Percentiles rank a stretch among this genome's conserved stretches.
phyloP scores from a whole-genome alignment of 2,888 invertebrate genomes.

The Drosophila paracracens region DNA sequence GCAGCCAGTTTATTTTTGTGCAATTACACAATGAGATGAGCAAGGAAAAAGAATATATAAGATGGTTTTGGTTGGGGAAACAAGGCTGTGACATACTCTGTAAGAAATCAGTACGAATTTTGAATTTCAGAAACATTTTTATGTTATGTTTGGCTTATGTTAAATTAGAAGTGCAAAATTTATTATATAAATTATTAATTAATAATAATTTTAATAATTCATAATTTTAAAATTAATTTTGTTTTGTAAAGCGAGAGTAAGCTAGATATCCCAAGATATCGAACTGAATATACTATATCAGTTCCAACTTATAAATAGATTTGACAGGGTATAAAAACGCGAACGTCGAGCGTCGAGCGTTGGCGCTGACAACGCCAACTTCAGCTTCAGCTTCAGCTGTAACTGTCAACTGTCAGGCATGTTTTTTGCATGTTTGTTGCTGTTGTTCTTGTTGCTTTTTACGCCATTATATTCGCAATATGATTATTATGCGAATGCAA shows the following conservation, averaged over 20 bases:
- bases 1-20: constrained; percentile 73
- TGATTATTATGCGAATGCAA: constrained; percentile 78
- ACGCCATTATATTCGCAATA: constrained; percentile 76
- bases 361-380: constrained; percentile 57
- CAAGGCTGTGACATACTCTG: neutral
- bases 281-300: neutral
- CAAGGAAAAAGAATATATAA: constrained; percentile 21
- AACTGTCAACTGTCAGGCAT: constrained; percentile 73
- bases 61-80: neutral
- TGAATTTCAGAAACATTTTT: neutral
- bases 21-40: constrained; percentile 69
- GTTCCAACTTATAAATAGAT: neutral
- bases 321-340: constrained; percentile 29
- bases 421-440: constrained; percentile 34
- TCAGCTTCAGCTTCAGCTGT: constrained; percentile 59
- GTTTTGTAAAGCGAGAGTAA: neutral
- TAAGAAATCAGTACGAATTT: too few species aligned
- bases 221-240: too few species aligned
- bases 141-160: neutral
- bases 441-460: constrained; percentile 49
- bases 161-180: too few species aligned
- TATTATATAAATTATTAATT: neutral
- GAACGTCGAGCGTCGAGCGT: constrained; percentile 28
- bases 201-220: too few species aligned
- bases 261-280: neutral